Evolutionary conservation across 2,888 invertebrate genomes (phyloP).

Genomic region (Drosophila pullipes): DNA sequence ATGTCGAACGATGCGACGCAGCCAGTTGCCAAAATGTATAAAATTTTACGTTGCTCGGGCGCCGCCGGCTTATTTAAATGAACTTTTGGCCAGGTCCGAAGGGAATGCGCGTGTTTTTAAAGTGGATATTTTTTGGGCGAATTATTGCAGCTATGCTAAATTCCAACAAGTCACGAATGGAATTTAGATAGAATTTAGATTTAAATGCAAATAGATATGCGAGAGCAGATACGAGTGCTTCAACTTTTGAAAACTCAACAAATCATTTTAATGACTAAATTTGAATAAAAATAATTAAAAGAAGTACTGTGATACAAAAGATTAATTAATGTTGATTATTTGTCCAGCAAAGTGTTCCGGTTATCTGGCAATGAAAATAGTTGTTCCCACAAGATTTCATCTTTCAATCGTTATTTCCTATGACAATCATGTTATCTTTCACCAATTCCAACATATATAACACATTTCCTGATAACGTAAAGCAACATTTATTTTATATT

Average conservation of each 20-base stretch:
- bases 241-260: conserved; percentile 6
- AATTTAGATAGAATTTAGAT: conserved; percentile 17
- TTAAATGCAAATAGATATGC: conserved; percentile 21
- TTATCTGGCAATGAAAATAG: no score
- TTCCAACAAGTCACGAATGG: conserved; percentile 10
- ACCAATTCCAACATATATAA: neutral
- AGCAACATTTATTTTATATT: neutral
- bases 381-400: neutral
- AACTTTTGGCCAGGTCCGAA: conserved; percentile 31
- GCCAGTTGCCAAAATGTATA: conserved; percentile 65
- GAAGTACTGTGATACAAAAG: neutral
- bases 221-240: neutral
- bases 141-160: conserved; percentile 4
- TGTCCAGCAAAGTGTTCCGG: no score
- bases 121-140: conserved; percentile 6
- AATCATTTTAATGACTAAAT: neutral
- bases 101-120: conserved; percentile 10
- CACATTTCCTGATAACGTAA: neutral
- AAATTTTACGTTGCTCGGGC: conserved; percentile 41
- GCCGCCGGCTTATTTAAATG: conserved; percentile 53
- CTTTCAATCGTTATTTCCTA: neutral
- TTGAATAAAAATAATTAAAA: neutral
- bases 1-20: conserved; percentile 25
- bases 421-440: neutral
- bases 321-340: neutral